phyloP scores from a whole-genome alignment of 2,113 vertebrate genomes.

The Trinectes maculatus region DNA sequence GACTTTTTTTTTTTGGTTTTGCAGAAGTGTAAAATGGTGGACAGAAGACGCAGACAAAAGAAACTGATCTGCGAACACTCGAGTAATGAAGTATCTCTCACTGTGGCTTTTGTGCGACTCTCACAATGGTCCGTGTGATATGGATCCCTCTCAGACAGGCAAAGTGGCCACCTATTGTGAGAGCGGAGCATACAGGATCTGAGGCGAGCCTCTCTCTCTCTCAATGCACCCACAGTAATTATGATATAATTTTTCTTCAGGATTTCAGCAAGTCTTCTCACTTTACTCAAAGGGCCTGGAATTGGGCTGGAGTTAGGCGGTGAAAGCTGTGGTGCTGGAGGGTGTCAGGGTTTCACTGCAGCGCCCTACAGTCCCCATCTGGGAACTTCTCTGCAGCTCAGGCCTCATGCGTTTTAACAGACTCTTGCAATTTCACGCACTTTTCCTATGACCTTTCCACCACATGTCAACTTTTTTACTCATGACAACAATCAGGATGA shows the following conservation, averaged over 20 bases:
- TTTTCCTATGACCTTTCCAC: no score
- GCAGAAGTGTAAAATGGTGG: conserved; percentile 42
- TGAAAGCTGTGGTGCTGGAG: conserved; percentile 19
- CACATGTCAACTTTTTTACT: no score
- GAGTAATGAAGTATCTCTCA: conserved; percentile 60
- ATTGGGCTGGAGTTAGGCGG: conserved; percentile 39
- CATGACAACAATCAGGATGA: no score
- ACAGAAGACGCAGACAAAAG: conserved; percentile 38
- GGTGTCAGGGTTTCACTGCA: conserved; percentile 39
- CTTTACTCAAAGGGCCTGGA: conserved; percentile 67
- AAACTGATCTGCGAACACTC: conserved; percentile 51
- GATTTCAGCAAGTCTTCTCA: conserved; percentile 69
- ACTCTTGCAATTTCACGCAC: no score
- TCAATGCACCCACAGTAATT: conserved; percentile 56
- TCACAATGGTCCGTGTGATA: conserved; percentile 68
- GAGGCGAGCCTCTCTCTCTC: conserved; percentile 31
- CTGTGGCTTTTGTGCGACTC: conserved; percentile 43
- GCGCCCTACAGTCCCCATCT: background rate
- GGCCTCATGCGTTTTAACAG: background rate
- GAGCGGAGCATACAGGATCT: conserved; percentile 30
- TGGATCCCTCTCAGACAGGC: conserved; percentile 63
- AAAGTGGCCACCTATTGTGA: conserved; percentile 67
- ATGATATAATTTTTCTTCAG: conserved; percentile 71
- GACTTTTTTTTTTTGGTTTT: conserved; percentile 6
- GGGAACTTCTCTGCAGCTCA: background rate